Percentiles rank a stretch among this genome's conserved stretches.
phyloP scores from a whole-genome alignment of 1,140 invertebrate genomes.

The Drosophila simulans region DNA sequence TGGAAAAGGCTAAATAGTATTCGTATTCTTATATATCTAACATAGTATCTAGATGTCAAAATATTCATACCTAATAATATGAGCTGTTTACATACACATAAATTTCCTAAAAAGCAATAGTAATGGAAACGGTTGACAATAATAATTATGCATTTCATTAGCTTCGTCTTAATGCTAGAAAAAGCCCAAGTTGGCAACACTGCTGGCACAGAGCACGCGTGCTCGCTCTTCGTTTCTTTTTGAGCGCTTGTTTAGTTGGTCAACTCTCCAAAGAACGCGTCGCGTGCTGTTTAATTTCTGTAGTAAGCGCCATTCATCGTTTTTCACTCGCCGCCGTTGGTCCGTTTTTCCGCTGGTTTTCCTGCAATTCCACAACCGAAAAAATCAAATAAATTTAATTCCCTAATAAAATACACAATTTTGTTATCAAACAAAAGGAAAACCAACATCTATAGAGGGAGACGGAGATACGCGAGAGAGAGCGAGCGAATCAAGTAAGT shows the following conservation, averaged over 20 bases:
- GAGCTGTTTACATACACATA: not conserved
- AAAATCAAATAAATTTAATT: conserved; percentile 1
- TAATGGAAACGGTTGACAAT: no score
- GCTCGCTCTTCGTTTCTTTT: conserved; percentile 5
- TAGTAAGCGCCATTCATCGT: conserved; percentile 76
- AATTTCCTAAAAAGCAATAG: no score
- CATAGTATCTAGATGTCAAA: not conserved
- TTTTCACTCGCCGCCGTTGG: conserved; percentile 64
- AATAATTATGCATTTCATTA: no score
- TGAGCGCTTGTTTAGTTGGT: conserved; percentile 64
- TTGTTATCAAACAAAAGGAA: conserved; percentile 16
- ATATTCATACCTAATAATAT: not conserved
- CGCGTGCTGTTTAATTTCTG: conserved; percentile 56
- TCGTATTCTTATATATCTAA: no score
- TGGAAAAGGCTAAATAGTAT: no score
- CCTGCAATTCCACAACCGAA: conserved; percentile 42
- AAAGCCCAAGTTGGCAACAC: no score
- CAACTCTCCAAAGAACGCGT: conserved; percentile 75
- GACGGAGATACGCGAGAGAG: not conserved
- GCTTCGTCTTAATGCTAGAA: no score
- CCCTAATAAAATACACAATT: conserved; percentile 1
- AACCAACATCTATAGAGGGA: not conserved
- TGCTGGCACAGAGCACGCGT: conserved; percentile 32
- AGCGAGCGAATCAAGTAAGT: conserved; percentile 61
- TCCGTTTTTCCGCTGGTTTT: conserved; percentile 39